These are phyloP conservation scores for Molothrus ater DNA, from an alignment of 2,797 vertebrate genomes.

Conservation along the genomic window DNA sequence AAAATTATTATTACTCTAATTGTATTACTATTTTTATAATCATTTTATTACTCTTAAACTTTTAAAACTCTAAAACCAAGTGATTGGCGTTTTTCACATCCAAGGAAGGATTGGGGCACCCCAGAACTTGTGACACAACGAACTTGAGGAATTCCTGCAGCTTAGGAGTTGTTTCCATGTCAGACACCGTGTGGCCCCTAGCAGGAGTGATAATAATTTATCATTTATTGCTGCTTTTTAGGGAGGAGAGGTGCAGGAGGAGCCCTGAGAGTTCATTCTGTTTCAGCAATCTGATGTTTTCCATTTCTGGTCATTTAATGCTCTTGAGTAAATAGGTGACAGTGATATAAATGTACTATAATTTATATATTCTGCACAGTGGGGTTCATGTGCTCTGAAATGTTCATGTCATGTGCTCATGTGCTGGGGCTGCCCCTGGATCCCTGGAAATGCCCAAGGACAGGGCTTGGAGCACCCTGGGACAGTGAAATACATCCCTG, in stretches of 20 bases:
- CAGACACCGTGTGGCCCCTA: background rate
- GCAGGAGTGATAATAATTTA: background rate
- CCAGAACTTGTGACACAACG: rapidly evolving
- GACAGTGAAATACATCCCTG: rapidly evolving
- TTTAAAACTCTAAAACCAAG: too few species aligned
- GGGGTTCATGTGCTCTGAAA: background rate
- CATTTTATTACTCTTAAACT: too few species aligned
- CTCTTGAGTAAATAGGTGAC: rapidly evolving
- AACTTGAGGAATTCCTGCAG: background rate
- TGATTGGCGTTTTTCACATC: too few species aligned
- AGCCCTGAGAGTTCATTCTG: rapidly evolving
- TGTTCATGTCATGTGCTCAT: too few species aligned
- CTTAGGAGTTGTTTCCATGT: rapidly evolving
- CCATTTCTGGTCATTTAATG: background rate
- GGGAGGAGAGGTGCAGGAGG: background rate
- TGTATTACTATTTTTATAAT: too few species aligned
- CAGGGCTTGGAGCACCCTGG: background rate
- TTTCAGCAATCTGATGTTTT: rapidly evolving
- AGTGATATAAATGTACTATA: too few species aligned
- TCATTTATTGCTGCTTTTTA: rapidly evolving
- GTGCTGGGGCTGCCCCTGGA: background rate
- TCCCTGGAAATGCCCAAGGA: background rate
- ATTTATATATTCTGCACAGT: background rate
- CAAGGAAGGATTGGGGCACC: too few species aligned
- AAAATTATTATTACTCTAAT: too few species aligned